Evolutionary conservation across 2,888 invertebrate genomes (phyloP).

Genomic region (Netelia melanura): DNA sequence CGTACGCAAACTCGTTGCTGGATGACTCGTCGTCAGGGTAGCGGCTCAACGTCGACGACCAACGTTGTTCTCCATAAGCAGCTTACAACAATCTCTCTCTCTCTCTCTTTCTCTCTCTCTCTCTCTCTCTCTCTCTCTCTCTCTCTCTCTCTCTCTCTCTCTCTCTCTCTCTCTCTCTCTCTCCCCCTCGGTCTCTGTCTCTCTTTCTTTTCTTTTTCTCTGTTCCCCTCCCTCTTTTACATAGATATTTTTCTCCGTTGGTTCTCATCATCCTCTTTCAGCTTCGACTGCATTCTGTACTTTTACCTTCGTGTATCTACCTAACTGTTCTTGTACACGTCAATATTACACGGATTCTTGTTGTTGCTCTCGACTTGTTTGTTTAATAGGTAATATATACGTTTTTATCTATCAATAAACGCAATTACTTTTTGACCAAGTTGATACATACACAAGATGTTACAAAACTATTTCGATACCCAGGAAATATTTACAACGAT

Average conservation of each 20-base stretch:
- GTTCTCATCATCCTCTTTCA: not conserved
- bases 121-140: slow-evolving; percentile 16
- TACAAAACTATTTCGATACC: too few relatives aligned
- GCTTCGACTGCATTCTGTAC: not conserved
- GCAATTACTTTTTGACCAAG: too few relatives aligned
- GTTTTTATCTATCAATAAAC: too few relatives aligned
- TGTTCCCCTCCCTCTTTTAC: not conserved
- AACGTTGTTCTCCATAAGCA: slow-evolving; percentile 68
- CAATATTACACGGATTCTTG: slow-evolving; percentile 15
- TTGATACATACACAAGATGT: too few relatives aligned
- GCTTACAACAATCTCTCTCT: slow-evolving; percentile 68
- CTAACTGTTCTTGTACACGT: not conserved
- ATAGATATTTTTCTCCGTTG: not conserved
- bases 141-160: slow-evolving; percentile 11
- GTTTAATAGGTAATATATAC: too few relatives aligned
- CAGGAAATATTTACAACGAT: too few relatives aligned
- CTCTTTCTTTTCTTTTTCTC: not conserved
- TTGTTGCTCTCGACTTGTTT: not conserved
- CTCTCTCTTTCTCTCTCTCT: slow-evolving; percentile 36
- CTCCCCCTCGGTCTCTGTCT: slow-evolving; percentile 24
- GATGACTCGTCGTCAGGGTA: slow-evolving; percentile 32
- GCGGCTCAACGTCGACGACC: slow-evolving; percentile 50
- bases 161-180: not conserved
- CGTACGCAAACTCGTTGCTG: slow-evolving; percentile 27
- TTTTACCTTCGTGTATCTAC: not conserved